Evolutionary conservation across 2,797 vertebrate genomes (phyloP), one percentile per base, ranked within the genome.

Genomic region (Triplophysa bombifrons): DNA sequence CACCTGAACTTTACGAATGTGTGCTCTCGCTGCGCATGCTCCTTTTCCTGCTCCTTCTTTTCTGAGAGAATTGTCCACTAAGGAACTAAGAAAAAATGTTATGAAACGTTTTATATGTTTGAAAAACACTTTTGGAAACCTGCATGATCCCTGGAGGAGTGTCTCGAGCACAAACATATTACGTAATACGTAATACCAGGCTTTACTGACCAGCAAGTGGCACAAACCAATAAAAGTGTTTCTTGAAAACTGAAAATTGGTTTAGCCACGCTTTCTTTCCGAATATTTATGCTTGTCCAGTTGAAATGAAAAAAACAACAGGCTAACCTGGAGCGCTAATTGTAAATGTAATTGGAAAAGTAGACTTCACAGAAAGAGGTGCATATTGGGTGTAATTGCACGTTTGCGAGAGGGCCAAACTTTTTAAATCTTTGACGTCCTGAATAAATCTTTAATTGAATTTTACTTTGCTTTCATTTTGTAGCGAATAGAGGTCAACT

Each of bases 391-490:
- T 41, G 48, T 66, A 75, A 75, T 56, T 66, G 34, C 30, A 4
- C 44, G 70, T 9, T 72, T 9, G 9, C 34, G 16, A 4, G 50
- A 66, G 63, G 41, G 74, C 20, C 56, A 50, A 76, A 55, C 30
- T 67, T 55, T 66, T 13, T 8, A 65, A 12, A 41, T 41, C 38
- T 65, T 65, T 55, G 10, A 66, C 55, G 50, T 67, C 34, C 17
- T 44, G n/a, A 19, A 27, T 56, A 22, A 66, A 76, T 64, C 50
- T 56, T 55, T 76, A 76, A 76, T 85, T 91, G 73, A 91, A 91
- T 91, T 86, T 90, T 90, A 87, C 84, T 91, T 85, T 9, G 61
- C 73, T 68, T 65, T 60, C 20, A 83, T 68, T 83, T 88, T 86
- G 71, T 86, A 85, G 77, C 72, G 74, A 16, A 86, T 80, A 76